phyloP scores from a whole-genome alignment of 2,113 vertebrate species.

The Entomyzon cyanotis region DNA sequence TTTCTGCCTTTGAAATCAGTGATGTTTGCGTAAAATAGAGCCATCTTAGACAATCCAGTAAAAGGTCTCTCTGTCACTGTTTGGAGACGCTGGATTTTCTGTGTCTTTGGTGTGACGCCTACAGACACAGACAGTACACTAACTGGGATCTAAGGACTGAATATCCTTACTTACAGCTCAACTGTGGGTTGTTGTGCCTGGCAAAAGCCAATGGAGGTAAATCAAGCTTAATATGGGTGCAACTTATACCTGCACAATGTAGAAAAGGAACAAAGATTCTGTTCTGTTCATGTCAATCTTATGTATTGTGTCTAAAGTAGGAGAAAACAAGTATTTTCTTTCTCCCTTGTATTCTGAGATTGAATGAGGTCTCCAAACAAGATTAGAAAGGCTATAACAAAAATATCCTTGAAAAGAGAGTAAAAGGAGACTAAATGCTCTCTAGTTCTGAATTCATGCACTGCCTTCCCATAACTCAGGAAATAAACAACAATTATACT shows the following conservation, averaged over 20 bases:
- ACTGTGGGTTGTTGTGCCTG: not conserved
- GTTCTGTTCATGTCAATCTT: not conserved
- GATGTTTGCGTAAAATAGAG: not conserved
- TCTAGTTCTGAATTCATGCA: not conserved
- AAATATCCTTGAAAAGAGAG: not conserved
- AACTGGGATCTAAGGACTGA: not conserved
- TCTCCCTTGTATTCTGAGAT: not conserved
- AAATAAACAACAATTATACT: not conserved
- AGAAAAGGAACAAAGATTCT: not conserved
- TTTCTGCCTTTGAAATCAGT: slow-evolving; percentile 12
- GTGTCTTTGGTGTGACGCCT: not conserved
- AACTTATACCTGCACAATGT: not conserved
- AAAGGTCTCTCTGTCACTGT: not conserved
- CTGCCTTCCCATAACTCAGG: not conserved
- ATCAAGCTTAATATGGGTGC: not conserved
- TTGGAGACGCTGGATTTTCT: not conserved
- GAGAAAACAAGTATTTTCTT: not conserved
- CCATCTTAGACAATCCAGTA: not conserved
- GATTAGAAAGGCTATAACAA: not conserved
- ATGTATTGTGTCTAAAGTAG: not conserved
- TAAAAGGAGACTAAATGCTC: not conserved
- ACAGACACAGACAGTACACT: not conserved
- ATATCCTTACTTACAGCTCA: not conserved
- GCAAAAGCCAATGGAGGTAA: not conserved
- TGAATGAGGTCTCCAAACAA: not conserved